Base-by-base conservation (phyloP, 1,140 invertebrate species). In the Pseudomyrmex dendroicus region DNA sequence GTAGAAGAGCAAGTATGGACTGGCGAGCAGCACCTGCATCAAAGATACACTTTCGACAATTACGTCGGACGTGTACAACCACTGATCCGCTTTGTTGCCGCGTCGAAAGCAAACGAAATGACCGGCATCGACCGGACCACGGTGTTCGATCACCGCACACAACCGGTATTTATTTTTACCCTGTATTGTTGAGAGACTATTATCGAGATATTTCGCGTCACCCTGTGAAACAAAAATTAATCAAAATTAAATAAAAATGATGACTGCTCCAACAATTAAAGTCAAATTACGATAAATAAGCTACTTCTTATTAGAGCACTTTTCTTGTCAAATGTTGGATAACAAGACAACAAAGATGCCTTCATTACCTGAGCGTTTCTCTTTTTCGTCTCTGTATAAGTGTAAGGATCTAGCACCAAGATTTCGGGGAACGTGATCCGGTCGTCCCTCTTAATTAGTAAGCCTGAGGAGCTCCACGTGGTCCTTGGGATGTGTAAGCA, bases 51-150 rank as follows among this genome's bases (percentile, higher is more conserved):
- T 92, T 67, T 94, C 91, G n/a, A 94, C 93, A 2, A 92, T 91
- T n/a, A 91, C 90, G 74, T 94, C 93, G 0, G 92, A 94, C 7
- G 93, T 93, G 67, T 92, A 94, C 1, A 94, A 61, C 93, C 93
- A 92, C 84, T 94, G 92, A 68, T 91, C 90, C 4, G 74, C 56
- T 76, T 91, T 91, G 83, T 93, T 93, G 82, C 97, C 97, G 13
- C 98, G 95, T 68, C 98, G 95, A 91, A 98, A 99, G 52, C 98
- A 98, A 63, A 98, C 96, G 95, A 99, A 99, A 95, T 99, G 98
- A 46, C 98, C 98, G 64, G 96, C 96, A 91, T 97, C 96, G 12
- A 97, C 97, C 86, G 97, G 96, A 20, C 98, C 98, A 63, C 97
- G 95, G 94, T 99, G 98, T 59, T 98, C 98, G n/a, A 99, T 96